Evolutionary conservation across 2,888 invertebrate species (phyloP).

Genomic region (Mythimna impura): DNA sequence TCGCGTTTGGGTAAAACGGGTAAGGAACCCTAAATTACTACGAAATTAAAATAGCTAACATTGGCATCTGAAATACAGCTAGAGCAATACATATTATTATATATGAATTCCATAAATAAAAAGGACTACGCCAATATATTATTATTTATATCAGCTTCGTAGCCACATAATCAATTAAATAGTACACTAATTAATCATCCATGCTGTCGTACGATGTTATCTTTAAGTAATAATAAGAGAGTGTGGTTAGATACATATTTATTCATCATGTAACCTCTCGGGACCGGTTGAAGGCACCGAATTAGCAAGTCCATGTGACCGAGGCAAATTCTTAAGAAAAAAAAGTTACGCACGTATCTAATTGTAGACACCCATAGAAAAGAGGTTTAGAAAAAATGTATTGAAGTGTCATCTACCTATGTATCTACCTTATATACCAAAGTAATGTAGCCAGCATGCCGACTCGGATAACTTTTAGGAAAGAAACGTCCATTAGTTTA

Average conservation of each 20-base stretch:
- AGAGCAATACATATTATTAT: background rate
- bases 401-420: constrained; percentile 4
- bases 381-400: constrained; percentile 12
- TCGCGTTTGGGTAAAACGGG: too few relatives aligned
- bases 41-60: too few relatives aligned
- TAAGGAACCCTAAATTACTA: too few relatives aligned
- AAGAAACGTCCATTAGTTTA: background rate
- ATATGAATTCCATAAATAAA: background rate
- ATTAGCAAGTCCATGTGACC: constrained; percentile 28
- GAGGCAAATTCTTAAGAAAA: constrained; percentile 23
- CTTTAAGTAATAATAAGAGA: constrained; percentile 31
- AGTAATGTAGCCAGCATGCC: background rate
- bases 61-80: background rate
- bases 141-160: constrained; percentile 14
- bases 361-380: background rate
- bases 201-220: constrained; percentile 32
- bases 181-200: constrained; percentile 31
- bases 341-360: constrained; percentile 15
- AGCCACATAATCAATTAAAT: constrained; percentile 31
- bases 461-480: background rate
- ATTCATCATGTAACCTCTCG: constrained; percentile 19
- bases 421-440: background rate
- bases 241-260: constrained; percentile 11
- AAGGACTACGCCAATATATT: background rate
- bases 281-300: constrained; percentile 38